phyloP scores from a whole-genome alignment of 2,113 vertebrate genomes.

The Python bivittatus region DNA sequence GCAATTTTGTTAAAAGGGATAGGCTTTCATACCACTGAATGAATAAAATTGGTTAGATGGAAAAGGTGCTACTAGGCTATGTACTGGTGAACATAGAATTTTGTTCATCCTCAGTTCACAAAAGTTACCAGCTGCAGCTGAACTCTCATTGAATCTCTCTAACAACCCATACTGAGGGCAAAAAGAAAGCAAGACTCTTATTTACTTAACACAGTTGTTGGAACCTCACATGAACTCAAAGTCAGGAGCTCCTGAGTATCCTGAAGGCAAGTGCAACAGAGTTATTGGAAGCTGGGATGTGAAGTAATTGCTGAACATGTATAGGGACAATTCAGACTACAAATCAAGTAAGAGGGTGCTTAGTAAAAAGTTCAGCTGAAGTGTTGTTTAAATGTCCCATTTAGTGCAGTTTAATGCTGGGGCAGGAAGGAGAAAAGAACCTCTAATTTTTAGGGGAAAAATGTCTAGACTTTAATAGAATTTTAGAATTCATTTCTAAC shows the following conservation, averaged over 20 bases:
- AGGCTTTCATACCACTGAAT: no score
- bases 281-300: background rate
- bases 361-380: background rate
- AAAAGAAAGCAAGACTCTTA: background rate
- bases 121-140: background rate
- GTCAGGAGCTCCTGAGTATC: constrained; percentile 4
- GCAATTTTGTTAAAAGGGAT: no score
- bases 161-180: background rate
- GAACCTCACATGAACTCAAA: constrained; percentile 24
- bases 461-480: background rate
- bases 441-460: background rate
- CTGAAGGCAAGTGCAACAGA: constrained; percentile 8
- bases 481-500: background rate
- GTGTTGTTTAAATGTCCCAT: background rate
- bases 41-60: no score
- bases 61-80: no score
- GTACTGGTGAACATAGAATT: background rate
- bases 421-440: background rate
- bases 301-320: background rate
- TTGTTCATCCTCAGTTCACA: background rate
- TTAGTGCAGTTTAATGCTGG: constrained; percentile 22
- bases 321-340: background rate
- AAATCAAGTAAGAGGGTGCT: constrained; percentile 12
- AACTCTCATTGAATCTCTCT: constrained; percentile 12
- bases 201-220: constrained; percentile 16